A percentile compares a stretch with the other conserved stretches of the same genome.
Evolutionary conservation across 2,113 vertebrate genomes (phyloP).

Genomic region (Pollachius pollachius): DNA sequence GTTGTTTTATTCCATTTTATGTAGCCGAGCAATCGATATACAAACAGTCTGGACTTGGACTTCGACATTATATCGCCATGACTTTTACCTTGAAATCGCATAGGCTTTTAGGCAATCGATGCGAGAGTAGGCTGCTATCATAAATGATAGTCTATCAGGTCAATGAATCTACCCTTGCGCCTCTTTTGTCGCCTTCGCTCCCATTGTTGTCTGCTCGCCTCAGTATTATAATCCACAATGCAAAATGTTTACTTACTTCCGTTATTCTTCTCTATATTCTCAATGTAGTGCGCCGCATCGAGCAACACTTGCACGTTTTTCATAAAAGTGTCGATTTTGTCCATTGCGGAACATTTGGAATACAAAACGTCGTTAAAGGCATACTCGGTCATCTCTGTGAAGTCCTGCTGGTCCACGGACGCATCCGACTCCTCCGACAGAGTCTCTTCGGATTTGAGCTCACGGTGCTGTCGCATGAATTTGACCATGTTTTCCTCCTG

Average conservation of each 20-base stretch:
- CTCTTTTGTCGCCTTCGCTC: conserved; percentile 69
- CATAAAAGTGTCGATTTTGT: conserved; percentile 88
- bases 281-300: conserved; percentile 89
- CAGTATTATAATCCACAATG: neutral
- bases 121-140: no score
- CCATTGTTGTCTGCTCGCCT: conserved; percentile 71
- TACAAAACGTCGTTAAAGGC: conserved; percentile 83
- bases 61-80: no score
- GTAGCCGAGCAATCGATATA: no score
- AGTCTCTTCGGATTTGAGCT: conserved; percentile 74
- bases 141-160: conserved; percentile 1
- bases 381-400: conserved; percentile 77
- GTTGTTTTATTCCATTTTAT: no score
- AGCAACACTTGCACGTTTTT: conserved; percentile 91
- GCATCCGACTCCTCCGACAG: conserved; percentile 74
- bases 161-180: conserved; percentile 50
- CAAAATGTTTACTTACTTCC: conserved; percentile 86
- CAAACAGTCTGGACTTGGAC: no score
- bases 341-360: conserved; percentile 81
- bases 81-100: no score
- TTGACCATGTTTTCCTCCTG: conserved; percentile 74
- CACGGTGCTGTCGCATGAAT: conserved; percentile 79
- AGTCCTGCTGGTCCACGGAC: conserved; percentile 69
- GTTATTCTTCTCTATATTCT: conserved; percentile 86
- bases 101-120: no score